Evolutionary conservation across 2,888 invertebrate species (phyloP).

Genomic region (Ametastegia equiseti): DNA sequence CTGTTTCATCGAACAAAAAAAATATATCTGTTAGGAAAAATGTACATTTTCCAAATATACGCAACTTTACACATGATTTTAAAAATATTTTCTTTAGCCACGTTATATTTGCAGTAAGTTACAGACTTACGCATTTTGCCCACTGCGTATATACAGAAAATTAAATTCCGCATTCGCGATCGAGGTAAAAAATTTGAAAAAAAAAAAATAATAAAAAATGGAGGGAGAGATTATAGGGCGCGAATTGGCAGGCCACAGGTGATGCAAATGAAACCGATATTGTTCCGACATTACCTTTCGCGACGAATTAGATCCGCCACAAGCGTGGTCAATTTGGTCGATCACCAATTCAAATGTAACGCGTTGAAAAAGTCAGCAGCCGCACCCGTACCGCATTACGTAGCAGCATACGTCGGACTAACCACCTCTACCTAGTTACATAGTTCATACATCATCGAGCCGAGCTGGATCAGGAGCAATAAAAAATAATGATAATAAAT

Average conservation of each 20-base stretch:
- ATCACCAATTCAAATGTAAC: conserved; percentile 36
- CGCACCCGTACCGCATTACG: neutral
- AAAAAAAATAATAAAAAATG: neutral
- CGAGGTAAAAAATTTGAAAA: neutral
- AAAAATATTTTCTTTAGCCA: too few species aligned
- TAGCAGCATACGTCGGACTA: neutral
- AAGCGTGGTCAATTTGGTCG: conserved; percentile 22
- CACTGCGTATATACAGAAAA: neutral
- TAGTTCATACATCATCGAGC: neutral
- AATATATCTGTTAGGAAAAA: neutral
- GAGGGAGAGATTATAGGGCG: neutral
- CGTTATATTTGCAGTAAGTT: too few species aligned
- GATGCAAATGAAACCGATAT: conserved; percentile 39
- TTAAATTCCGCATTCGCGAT: neutral
- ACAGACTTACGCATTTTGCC: too few species aligned
- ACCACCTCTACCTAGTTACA: neutral
- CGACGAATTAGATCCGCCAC: conserved; percentile 26
- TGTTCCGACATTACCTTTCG: conserved; percentile 16
- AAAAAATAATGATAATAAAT: neutral
- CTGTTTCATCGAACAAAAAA: too few species aligned
- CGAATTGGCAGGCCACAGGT: conserved; percentile 29
- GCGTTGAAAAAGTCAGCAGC: neutral
- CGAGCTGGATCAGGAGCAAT: neutral
- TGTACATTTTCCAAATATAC: neutral
- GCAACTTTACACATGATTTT: too few species aligned